Evolutionary conservation across 2,888 invertebrate species (phyloP).

Genomic region (Morpho achilles): DNA sequence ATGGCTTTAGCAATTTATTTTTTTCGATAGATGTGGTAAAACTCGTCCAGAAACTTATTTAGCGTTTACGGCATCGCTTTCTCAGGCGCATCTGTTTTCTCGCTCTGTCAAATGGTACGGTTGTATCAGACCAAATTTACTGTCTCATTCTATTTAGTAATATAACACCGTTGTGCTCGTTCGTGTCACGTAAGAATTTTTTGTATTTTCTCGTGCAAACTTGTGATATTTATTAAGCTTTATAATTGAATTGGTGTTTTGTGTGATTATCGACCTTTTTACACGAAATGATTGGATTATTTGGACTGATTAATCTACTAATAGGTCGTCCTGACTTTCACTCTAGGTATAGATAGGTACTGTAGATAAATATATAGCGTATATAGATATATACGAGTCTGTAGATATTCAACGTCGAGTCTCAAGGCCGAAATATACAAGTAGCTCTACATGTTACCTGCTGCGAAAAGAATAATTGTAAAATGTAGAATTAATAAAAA

Average conservation of each 20-base stretch:
- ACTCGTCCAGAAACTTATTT: conserved; percentile 59
- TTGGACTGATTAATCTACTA: conserved; percentile 42
- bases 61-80: conserved; percentile 78
- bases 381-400: conserved; percentile 54
- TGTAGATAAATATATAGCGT: conserved; percentile 62
- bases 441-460: conserved; percentile 43
- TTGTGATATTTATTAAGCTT: conserved; percentile 50
- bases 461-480: conserved; percentile 54
- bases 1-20: conserved; percentile 42
- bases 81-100: conserved; percentile 68
- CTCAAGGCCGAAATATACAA: conserved; percentile 78
- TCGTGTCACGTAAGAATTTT: conserved; percentile 79
- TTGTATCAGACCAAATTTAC: conserved; percentile 61
- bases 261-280: conserved; percentile 41
- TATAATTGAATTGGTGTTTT: conserved; percentile 42
- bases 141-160: conserved; percentile 74
- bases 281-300: conserved; percentile 37
- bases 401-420: conserved; percentile 75
- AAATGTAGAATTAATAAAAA: conserved; percentile 47
- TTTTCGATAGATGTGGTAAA: conserved; percentile 42
- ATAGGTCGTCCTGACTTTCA: conserved; percentile 76
- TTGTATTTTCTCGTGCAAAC: conserved; percentile 65
- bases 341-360: conserved; percentile 75
- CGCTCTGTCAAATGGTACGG: conserved; percentile 57
- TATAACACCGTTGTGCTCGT: conserved; percentile 79